phyloP scores from a whole-genome alignment of 2,113 vertebrate genomes.

The Planiliza haematocheilus region DNA sequence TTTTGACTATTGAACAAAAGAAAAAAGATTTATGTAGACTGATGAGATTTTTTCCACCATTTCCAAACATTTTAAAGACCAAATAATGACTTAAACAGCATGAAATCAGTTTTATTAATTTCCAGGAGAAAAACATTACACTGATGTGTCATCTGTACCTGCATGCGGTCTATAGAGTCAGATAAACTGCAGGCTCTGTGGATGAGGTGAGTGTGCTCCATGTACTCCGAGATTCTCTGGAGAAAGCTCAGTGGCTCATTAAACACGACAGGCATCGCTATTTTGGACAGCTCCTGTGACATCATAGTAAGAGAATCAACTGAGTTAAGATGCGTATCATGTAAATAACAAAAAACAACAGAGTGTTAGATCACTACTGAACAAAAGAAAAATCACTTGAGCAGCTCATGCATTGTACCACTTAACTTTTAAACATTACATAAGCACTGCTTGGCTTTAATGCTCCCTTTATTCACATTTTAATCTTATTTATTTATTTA shows the following conservation, averaged over 20 bases:
- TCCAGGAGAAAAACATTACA: too few relatives aligned
- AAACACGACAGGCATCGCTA: constrained; percentile 97
- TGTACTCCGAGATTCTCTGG: constrained; percentile 96
- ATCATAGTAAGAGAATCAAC: neutral
- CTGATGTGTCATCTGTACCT: constrained; percentile 80
- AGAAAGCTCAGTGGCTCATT: constrained; percentile 97
- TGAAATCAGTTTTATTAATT: too few relatives aligned
- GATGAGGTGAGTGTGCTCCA: constrained; percentile 96
- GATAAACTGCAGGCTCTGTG: constrained; percentile 88
- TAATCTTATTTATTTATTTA: constrained; percentile 7
- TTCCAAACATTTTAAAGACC: too few relatives aligned
- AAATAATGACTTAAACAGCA: too few relatives aligned
- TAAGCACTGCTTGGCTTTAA: too few relatives aligned
- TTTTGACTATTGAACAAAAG: too few relatives aligned
- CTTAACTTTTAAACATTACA: neutral
- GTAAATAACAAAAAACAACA: neutral
- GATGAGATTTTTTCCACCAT: too few relatives aligned
- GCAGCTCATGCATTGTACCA: too few relatives aligned
- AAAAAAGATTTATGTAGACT: too few relatives aligned
- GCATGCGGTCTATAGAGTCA: constrained; percentile 92
- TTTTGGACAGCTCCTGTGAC: constrained; percentile 94
- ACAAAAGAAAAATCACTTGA: too few relatives aligned
- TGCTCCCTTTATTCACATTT: constrained; percentile 11
- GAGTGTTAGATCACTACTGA: neutral
- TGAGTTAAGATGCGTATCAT: too few relatives aligned